phyloP scores from a whole-genome alignment of 2,797 vertebrate species.

The Brachyalestes nurse region DNA sequence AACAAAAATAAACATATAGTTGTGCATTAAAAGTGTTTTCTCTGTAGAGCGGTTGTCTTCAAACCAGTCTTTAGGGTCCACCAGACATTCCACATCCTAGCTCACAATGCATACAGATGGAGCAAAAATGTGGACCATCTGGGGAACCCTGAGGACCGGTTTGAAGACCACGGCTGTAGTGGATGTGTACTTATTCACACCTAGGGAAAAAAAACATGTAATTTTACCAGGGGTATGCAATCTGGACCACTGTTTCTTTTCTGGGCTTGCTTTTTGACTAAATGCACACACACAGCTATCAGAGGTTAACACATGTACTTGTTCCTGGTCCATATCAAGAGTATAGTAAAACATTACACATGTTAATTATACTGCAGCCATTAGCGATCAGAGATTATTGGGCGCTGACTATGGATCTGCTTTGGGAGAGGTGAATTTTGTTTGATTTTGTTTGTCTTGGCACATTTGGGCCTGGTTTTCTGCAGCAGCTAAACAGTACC shows the following conservation, averaged over 20 bases:
- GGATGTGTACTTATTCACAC: too few species aligned
- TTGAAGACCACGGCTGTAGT: too few species aligned
- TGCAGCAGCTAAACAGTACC: constrained; percentile 11
- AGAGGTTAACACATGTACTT: not conserved
- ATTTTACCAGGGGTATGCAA: too few species aligned
- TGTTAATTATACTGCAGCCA: not conserved
- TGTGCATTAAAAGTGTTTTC: too few species aligned
- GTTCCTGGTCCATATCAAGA: constrained; percentile 9
- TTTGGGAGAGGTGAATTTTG: not conserved
- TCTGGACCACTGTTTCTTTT: not conserved
- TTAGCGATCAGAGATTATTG: not conserved
- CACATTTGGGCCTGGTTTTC: constrained; percentile 19
- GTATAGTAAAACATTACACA: not conserved
- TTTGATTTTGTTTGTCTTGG: constrained; percentile 15
- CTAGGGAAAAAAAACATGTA: too few species aligned
- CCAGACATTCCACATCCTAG: too few species aligned
- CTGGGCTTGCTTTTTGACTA: not conserved
- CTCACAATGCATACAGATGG: too few species aligned
- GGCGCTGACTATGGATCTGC: not conserved
- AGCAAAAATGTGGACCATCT: too few species aligned
- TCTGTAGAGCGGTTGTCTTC: too few species aligned
- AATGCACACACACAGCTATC: not conserved
- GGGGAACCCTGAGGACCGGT: too few species aligned
- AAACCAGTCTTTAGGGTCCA: too few species aligned
- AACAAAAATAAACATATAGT: too few species aligned